A percentile compares a stretch with the other conserved stretches of the same genome.
These are phyloP conservation scores for Bombus balteatus DNA, from an alignment of 1,140 invertebrate species.

Conservation along the genomic window DNA sequence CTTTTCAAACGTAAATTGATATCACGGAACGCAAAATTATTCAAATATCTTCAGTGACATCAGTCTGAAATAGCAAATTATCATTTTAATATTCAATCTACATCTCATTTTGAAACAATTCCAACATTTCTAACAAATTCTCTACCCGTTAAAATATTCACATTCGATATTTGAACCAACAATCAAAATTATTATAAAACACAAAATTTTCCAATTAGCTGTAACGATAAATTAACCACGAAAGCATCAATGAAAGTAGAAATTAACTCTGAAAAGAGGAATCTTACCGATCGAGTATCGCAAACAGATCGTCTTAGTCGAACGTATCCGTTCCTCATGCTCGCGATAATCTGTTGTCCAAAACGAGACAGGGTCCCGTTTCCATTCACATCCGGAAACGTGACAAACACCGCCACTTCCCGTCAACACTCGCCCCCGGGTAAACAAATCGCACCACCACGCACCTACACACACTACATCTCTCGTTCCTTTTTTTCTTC, in stretches of 20 bases:
- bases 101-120: no score
- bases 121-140: not conserved
- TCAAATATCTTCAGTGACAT: no score
- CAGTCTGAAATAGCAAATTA: no score
- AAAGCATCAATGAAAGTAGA: not conserved
- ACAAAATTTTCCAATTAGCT: not conserved
- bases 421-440: conserved; percentile 14
- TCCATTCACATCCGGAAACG: conserved; percentile 52
- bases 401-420: conserved; percentile 36
- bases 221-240: not conserved
- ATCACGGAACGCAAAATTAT: no score
- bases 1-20: no score
- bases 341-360: conserved; percentile 50
- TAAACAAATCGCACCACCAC: conserved; percentile 26
- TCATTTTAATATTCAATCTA: no score
- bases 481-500: not conserved
- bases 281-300: not conserved
- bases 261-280: not conserved
- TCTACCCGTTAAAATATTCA: not conserved
- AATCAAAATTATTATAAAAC: no score
- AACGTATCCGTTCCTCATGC: no score
- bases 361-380: conserved; percentile 20
- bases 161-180: not conserved
- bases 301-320: not conserved
- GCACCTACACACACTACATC: conserved; percentile 16